Evolutionary conservation across 2,113 vertebrate species (phyloP), one percentile per base, ranked within the genome.

Genomic region (Pedetes capensis): DNA sequence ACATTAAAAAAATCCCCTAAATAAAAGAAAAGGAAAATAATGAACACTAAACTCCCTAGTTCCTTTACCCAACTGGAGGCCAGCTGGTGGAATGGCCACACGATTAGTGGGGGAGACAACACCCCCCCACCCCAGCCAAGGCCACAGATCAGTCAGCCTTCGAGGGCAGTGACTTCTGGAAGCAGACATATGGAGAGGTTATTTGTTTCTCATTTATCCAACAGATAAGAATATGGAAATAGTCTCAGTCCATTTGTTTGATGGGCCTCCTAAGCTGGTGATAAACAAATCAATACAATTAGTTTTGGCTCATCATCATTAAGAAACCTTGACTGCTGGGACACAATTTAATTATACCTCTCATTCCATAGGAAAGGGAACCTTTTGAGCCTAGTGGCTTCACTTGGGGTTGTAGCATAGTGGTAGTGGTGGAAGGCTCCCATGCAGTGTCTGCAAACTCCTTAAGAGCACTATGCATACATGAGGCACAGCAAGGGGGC

Each of bases 211-310:
- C 98, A 98, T 98, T 98, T 98, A 97, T 97, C 91, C 98, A 97
- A 97, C 97, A 98, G 98, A 98, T 98, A 98, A 98, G 98, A 98
- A 98, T 98, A 98, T 98, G 98, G 98, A 98, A 98, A 98, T 97
- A 97, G 98, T 98, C 98, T 98, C 98, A 98, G 98, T 98, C 98
- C 98, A 98, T 98, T 98, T 98, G 98, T 98, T 98, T 98, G 98
- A 98, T 99, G 98, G 98, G 98, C 97, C 98, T 98, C 97, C 98
- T 98, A 98, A 98, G 98, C 97, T 92, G 72, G 98, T 98, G 97
- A 98, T 98, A 98, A 98, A 99, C 98, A 98, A 98, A 98, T 98
- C 98, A 98, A 98, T 98, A 98, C 98, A 98, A 98, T 98, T 98
- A 99, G 98, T 98, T 98, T 98, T 98, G 98, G 98, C 97, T 98